These are phyloP conservation scores for Diphyllodes magnificus DNA, from an alignment of 2,113 vertebrate genomes.

Conservation along the genomic window DNA sequence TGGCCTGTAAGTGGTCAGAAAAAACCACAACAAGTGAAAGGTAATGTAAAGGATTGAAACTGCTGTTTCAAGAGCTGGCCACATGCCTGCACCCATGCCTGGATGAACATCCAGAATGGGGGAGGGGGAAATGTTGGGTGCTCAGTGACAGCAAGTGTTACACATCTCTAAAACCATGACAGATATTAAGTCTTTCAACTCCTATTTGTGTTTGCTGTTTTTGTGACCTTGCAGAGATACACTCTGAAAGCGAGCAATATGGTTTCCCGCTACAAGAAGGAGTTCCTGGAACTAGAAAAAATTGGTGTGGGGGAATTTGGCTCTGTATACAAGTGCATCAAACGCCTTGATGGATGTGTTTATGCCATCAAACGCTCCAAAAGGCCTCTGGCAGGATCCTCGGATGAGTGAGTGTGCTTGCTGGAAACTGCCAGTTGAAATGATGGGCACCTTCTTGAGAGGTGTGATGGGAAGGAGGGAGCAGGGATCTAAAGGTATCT, in stretches of 20 bases:
- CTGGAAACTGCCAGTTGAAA: not conserved
- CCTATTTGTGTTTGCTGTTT: not conserved
- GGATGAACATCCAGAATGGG: not conserved
- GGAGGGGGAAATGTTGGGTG: not conserved
- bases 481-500: not conserved
- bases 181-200: not conserved
- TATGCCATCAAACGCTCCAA: conserved; percentile 93
- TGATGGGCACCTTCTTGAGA: not conserved
- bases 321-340: conserved; percentile 92
- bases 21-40: not conserved
- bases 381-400: conserved; percentile 80
- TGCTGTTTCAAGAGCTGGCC: accelerated
- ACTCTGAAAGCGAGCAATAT: conserved; percentile 81
- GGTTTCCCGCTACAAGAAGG: conserved; percentile 91
- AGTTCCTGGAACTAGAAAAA: conserved; percentile 91
- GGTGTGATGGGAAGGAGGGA: not conserved
- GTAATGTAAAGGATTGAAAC: not conserved
- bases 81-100: accelerated
- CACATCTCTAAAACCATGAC: not conserved
- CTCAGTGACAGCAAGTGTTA: not conserved
- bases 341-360: conserved; percentile 92
- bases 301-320: conserved; percentile 93
- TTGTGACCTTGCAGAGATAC: conserved; percentile 74
- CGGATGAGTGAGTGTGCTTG: conserved; percentile 86
- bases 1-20: not conserved